Conservation (phyloP, 2,113 vertebrate species). For the Sander vitreus region DNA sequence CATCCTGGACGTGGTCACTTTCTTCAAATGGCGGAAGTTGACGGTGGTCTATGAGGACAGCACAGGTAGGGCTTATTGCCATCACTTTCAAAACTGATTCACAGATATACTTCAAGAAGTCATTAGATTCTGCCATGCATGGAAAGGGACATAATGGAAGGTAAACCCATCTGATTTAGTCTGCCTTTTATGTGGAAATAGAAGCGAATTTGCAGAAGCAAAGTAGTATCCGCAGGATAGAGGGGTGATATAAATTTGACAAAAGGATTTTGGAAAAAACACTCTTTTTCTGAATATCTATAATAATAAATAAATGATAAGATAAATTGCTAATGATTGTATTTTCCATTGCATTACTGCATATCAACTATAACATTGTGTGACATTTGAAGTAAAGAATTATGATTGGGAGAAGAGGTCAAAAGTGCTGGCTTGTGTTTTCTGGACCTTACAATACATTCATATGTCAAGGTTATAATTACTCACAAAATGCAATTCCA, state of each 20-base stretch:
- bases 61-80: slow-evolving; percentile 84
- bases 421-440: slow-evolving; percentile 25
- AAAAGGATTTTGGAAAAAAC: neutral
- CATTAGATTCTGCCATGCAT: slow-evolving; percentile 4
- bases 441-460: slow-evolving; percentile 34
- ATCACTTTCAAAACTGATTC: neutral
- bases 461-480: slow-evolving; percentile 47
- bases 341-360: neutral
- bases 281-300: neutral
- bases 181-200: neutral
- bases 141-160: neutral
- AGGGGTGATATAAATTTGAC: neutral
- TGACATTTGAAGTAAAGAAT: slow-evolving; percentile 43
- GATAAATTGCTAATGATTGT: neutral
- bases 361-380: slow-evolving; percentile 2
- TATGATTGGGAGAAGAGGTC: neutral
- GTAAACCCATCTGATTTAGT: neutral
- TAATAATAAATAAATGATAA: neutral
- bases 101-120: neutral
- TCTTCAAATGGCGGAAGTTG: slow-evolving; percentile 94
- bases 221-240: neutral
- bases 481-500: slow-evolving; percentile 44
- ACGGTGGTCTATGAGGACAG: slow-evolving; percentile 98
- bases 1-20: slow-evolving; percentile 94
- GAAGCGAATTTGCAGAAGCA: neutral